Conservation (phyloP, 92 coral and sea anemone genomes). For the Micromussa lordhowensis region DNA sequence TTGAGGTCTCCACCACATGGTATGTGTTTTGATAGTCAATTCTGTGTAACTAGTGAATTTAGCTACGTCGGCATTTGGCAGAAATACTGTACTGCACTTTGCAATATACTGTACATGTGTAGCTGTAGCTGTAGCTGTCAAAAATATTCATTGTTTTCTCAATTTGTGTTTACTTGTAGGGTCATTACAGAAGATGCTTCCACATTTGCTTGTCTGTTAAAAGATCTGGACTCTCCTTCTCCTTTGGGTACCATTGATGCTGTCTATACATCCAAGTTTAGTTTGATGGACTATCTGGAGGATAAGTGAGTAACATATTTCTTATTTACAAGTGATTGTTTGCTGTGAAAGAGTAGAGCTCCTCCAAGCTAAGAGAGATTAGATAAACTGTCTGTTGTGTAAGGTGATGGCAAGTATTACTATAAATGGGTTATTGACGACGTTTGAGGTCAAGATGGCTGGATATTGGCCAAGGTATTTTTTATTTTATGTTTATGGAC, state of each 20-base stretch:
- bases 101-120: no score
- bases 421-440: no score
- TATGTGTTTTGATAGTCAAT: conserved; percentile 33
- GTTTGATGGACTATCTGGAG: conserved; percentile 96
- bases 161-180: conserved; percentile 51
- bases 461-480: no score
- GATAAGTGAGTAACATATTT: conserved; percentile 85
- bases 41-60: not conserved
- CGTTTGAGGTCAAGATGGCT: no score
- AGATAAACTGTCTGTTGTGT: no score
- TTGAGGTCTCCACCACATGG: conserved; percentile 95
- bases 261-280: conserved; percentile 82
- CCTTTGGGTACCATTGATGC: conserved; percentile 87
- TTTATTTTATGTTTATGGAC: no score
- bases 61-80: not conserved
- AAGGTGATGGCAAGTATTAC: no score
- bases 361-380: no score
- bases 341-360: no score
- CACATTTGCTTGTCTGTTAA: conserved; percentile 79
- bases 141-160: not conserved
- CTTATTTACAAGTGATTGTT: no score
- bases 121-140: not conserved
- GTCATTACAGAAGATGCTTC: conserved; percentile 76
- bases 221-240: conserved; percentile 70
- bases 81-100: no score